Conservation (phyloP, 2,888 invertebrate genomes). For the Incurvaria masculella region DNA sequence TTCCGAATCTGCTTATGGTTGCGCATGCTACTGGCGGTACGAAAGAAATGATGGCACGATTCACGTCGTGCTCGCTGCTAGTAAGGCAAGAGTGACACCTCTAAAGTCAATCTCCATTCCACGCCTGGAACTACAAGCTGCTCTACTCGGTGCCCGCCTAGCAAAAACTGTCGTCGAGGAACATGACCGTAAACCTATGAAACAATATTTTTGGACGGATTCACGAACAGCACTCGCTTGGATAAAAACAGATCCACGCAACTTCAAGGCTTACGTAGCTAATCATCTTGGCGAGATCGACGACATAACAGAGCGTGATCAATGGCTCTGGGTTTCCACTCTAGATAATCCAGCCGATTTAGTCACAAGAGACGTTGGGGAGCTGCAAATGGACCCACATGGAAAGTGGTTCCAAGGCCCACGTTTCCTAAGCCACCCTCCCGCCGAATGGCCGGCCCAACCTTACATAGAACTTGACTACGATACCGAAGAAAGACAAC, state of each 20-base stretch:
- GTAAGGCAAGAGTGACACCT: not conserved
- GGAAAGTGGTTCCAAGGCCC: too few species aligned
- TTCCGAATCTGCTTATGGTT: not conserved
- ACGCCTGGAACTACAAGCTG: not conserved
- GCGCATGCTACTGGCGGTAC: not conserved
- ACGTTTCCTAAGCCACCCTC: too few species aligned
- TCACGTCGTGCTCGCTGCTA: not conserved
- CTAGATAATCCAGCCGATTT: too few species aligned
- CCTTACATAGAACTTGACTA: too few species aligned
- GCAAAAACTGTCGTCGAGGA: not conserved
- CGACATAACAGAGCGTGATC: too few species aligned
- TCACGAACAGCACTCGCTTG: not conserved
- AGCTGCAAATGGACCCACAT: too few species aligned
- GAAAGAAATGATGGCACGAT: not conserved
- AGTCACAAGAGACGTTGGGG: too few species aligned
- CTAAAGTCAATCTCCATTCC: not conserved
- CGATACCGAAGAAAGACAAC: too few species aligned
- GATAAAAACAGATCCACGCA: not conserved
- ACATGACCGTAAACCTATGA: not conserved
- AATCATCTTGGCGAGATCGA: not conserved
- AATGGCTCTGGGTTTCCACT: too few species aligned
- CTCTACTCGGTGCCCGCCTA: not conserved
- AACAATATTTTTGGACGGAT: not conserved
- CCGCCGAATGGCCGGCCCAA: too few species aligned
- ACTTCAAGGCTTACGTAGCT: not conserved